Conservation (phyloP, 2,797 vertebrate species). For the Tarsius wallacei region DNA sequence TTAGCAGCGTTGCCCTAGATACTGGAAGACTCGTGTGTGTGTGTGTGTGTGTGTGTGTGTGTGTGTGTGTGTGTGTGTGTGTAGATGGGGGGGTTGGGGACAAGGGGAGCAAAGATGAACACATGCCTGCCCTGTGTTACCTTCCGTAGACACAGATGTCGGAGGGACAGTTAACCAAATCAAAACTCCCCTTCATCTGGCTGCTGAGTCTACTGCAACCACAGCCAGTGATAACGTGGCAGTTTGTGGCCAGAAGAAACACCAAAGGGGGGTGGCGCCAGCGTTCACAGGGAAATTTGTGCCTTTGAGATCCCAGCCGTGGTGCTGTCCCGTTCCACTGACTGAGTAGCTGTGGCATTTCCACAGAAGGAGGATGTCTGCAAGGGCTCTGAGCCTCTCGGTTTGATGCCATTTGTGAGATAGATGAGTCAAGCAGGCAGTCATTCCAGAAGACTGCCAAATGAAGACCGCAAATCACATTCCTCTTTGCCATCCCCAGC, state of each 20-base stretch:
- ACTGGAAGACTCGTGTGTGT: constrained; percentile 28
- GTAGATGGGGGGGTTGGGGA: background rate
- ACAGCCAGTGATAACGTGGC: constrained; percentile 84
- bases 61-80: background rate
- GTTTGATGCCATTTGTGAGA: constrained; percentile 84
- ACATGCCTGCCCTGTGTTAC: background rate
- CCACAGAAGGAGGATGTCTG: constrained; percentile 86
- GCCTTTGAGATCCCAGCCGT: constrained; percentile 78
- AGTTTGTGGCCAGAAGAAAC: constrained; percentile 83
- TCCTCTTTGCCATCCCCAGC: constrained; percentile 13
- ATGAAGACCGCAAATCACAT: constrained; percentile 63
- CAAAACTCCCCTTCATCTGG: constrained; percentile 82
- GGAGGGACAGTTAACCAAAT: constrained; percentile 82
- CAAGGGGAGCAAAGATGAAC: background rate
- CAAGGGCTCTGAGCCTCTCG: constrained; percentile 69
- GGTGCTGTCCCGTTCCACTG: constrained; percentile 87
- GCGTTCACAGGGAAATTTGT: constrained; percentile 87
- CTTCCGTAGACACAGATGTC: constrained; percentile 78
- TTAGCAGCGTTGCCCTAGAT: constrained; percentile 27
- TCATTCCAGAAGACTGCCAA: constrained; percentile 79
- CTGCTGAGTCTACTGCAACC: constrained; percentile 85
- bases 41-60: constrained; percentile 3
- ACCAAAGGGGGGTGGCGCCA: constrained; percentile 80
- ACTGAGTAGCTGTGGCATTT: constrained; percentile 87
- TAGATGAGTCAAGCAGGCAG: constrained; percentile 84